Evolutionary conservation across 2,113 vertebrate genomes (phyloP), one percentile per base, ranked within the genome.

Genomic region (Amblyornis subalaris): DNA sequence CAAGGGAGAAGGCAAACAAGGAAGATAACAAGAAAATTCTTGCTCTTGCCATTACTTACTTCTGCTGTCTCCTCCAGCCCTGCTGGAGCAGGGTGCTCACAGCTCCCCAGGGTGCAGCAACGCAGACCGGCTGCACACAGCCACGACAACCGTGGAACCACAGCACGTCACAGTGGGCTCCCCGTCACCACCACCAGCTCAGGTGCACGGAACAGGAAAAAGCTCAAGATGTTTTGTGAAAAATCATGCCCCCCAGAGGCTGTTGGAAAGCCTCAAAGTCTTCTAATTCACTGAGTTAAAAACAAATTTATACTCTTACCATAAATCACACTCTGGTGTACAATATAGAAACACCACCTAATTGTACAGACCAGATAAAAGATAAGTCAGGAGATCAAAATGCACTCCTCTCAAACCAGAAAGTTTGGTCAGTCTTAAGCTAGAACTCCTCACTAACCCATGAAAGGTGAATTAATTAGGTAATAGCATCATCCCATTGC

Each of bases 91-190:
- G 84, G 31, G 65, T 8, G 14, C 15, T 33, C 24, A 33, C 31
- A 48, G 67, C 54, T 66, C 42, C 19, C 14, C 47, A 11, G 23
- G 54, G 26, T 3, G 29, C 84, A 51, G 77, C 57, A 82, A 4
- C 0, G 7, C 31, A 73, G 36, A 12, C 14, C 24, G 5, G 58
- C 7, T 17, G 18, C 2, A 0, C 36, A 29, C 1, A 1, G 18
- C 13, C 5, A 26, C 0, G 3, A 16, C 88, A 89, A 76, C 88
- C 0, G 0, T 5, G 58, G 87, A 88, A 79, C 5, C 79, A 28
- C 36, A 38, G 36, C 33, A 22, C 2, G 4, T 96, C 88, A 96
- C 86, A 96, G 85, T 85, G 67, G 78, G 28, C 50, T 89, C 25
- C 29, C 29, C 3, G 35, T 12, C 53, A 47, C 67, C 45, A 24